A percentile compares a stretch with the other conserved stretches of the same genome.
These are phyloP conservation scores for Amiota minor DNA, from an alignment of 2,888 invertebrate species.

Conservation along the genomic window DNA sequence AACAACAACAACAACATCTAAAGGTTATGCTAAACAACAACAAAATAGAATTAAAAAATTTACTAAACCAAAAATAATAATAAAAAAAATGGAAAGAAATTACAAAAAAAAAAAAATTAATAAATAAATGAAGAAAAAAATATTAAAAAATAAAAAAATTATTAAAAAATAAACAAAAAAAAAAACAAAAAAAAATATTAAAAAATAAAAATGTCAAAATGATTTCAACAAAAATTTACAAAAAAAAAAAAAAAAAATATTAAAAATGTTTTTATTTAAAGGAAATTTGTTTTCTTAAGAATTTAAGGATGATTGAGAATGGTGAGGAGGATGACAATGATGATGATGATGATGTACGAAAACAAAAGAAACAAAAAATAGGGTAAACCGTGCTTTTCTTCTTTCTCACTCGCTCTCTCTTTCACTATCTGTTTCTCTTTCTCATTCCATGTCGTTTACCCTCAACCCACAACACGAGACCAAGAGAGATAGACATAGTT, in stretches of 20 bases:
- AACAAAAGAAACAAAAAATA: too few relatives aligned
- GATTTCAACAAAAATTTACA: constrained; percentile 54
- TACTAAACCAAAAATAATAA: constrained; percentile 36
- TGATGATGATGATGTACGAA: too few relatives aligned
- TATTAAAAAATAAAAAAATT: constrained; percentile 30
- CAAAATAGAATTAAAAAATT: constrained; percentile 34
- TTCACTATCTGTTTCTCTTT: too few relatives aligned
- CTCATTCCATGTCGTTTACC: too few relatives aligned
- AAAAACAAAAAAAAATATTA: constrained; percentile 62
- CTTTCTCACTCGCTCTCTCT: too few relatives aligned
- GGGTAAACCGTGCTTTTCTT: too few relatives aligned
- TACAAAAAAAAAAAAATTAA: constrained; percentile 6
- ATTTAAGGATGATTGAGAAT: too few relatives aligned
- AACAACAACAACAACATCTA: too few relatives aligned
- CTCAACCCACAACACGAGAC: too few relatives aligned
- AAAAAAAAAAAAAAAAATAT: constrained; percentile 34
- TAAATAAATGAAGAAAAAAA: constrained; percentile 33
- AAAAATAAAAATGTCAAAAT: constrained; percentile 48
- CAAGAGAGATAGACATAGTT: too few relatives aligned
- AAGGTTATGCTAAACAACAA: background rate
- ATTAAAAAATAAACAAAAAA: constrained; percentile 43
- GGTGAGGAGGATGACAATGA: too few relatives aligned
- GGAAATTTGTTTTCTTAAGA: too few relatives aligned
- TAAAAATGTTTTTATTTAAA: constrained; percentile 12
- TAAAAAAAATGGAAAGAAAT: constrained; percentile 34